These are phyloP conservation scores for Motacilla tschutschensis DNA, from an alignment of 2,113 vertebrate genomes.

Conservation along the genomic window DNA sequence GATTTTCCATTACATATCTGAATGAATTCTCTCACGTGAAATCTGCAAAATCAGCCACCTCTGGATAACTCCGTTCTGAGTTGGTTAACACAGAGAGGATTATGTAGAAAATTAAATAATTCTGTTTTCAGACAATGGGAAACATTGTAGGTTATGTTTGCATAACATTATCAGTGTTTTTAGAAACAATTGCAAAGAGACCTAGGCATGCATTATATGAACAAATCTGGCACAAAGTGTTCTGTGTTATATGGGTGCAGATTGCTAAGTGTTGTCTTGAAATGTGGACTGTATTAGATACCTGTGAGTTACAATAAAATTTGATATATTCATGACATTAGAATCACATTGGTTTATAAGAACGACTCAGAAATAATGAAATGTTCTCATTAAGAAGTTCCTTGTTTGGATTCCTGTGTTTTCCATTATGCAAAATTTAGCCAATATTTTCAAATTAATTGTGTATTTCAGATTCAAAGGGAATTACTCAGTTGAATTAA, in stretches of 20 bases:
- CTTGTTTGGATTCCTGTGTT: not conserved
- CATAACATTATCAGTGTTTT: not conserved
- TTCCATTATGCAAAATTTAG: not conserved
- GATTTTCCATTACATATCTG: not conserved
- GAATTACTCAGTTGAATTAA: conserved; percentile 19
- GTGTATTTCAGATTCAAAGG: conserved; percentile 8
- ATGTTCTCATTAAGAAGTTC: not conserved
- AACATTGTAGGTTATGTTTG: not conserved
- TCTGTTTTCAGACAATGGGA: not conserved
- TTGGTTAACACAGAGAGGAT: not conserved
- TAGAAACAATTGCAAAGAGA: not conserved
- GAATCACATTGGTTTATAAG: not conserved
- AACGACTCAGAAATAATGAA: not conserved
- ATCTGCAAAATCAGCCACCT: not conserved
- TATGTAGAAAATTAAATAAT: not conserved
- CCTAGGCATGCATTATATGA: not conserved
- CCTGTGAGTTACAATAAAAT: not conserved
- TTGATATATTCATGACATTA: not conserved
- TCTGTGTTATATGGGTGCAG: not conserved
- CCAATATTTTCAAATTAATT: not conserved
- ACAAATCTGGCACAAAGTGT: not conserved
- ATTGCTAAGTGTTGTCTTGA: not conserved
- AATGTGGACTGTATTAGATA: not conserved
- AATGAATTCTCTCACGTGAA: not conserved
- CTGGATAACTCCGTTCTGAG: not conserved